Conservation (phyloP, 2,797 vertebrate species). For the Pipistrellus pipistrellus region DNA sequence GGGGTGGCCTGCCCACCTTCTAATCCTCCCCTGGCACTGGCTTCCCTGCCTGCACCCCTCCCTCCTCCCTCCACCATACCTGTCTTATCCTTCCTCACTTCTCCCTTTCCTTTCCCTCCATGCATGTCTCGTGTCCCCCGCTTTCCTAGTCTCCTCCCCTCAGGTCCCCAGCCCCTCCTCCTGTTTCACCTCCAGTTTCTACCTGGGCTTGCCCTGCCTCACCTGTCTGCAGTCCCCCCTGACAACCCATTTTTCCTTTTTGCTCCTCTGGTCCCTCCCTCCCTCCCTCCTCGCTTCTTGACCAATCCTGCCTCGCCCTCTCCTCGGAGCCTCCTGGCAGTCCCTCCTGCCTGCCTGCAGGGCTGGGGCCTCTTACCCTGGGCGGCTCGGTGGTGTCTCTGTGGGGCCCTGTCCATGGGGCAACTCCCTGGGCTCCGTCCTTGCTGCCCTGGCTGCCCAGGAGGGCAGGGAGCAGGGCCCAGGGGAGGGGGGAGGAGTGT, state of each 20-base stretch:
- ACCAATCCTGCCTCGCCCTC: background rate
- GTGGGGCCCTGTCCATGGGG: conserved; percentile 84
- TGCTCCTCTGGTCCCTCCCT: background rate
- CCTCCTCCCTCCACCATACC: background rate
- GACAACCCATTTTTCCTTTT: background rate
- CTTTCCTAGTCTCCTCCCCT: background rate
- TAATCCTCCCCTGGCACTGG: background rate
- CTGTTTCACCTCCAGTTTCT: background rate
- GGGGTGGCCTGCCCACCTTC: background rate
- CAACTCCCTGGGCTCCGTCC: conserved; percentile 81
- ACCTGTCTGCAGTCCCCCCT: background rate
- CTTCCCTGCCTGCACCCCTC: background rate
- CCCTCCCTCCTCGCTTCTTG: background rate
- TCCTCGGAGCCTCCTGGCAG: background rate
- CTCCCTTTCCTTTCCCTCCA: background rate
- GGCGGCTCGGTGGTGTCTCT: conserved; percentile 74
- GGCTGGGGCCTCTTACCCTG: conserved; percentile 75
- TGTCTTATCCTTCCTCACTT: background rate
- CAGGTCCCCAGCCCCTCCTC: background rate
- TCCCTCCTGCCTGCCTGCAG: conserved; percentile 49
- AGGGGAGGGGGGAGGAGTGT: conserved; percentile 67
- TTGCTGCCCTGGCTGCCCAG: conserved; percentile 82
- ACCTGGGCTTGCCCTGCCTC: background rate
- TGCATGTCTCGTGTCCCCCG: background rate
- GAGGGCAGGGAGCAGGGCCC: conserved; percentile 84